Conservation (phyloP, 2,113 vertebrate species). For the Entelurus aequoreus region DNA sequence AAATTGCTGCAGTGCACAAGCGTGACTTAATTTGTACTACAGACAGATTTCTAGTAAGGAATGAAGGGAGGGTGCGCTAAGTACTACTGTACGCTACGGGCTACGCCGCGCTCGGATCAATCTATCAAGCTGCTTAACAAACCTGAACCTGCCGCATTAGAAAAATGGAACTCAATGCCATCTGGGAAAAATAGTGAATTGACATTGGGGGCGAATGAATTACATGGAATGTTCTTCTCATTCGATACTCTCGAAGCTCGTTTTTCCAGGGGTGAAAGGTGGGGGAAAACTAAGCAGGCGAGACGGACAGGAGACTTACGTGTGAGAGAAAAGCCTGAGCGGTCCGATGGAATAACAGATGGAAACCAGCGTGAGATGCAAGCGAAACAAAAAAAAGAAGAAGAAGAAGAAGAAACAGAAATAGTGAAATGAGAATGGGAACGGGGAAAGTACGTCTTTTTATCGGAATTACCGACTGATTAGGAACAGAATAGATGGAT, state of each 20-base stretch:
- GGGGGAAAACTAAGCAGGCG: constrained; percentile 19
- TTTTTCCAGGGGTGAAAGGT: not conserved
- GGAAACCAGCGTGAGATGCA: constrained; percentile 62
- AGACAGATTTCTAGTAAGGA: not conserved
- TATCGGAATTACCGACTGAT: not conserved
- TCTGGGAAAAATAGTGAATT: constrained; percentile 27
- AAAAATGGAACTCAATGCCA: constrained; percentile 27
- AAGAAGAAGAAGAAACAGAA: constrained; percentile 63
- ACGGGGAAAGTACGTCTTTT: not conserved
- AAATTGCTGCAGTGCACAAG: constrained; percentile 14
- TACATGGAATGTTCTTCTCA: not conserved
- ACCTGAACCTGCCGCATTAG: constrained; percentile 33
- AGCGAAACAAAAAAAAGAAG: constrained; percentile 36
- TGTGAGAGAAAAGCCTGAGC: constrained; percentile 85
- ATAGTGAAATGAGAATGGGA: constrained; percentile 62
- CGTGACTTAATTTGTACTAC: not conserved
- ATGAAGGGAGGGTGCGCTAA: not conserved
- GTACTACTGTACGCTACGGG: not conserved
- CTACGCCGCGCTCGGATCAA: not conserved
- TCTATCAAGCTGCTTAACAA: constrained; percentile 24
- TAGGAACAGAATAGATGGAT: not conserved
- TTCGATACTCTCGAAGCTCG: too few relatives aligned
- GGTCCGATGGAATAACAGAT: constrained; percentile 81
- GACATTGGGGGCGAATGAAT: not conserved
- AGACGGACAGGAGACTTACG: constrained; percentile 82